Evolutionary conservation across 1,140 invertebrate species (phyloP), one percentile per base, ranked within the genome.

Genomic region (Theocolax elegans): DNA sequence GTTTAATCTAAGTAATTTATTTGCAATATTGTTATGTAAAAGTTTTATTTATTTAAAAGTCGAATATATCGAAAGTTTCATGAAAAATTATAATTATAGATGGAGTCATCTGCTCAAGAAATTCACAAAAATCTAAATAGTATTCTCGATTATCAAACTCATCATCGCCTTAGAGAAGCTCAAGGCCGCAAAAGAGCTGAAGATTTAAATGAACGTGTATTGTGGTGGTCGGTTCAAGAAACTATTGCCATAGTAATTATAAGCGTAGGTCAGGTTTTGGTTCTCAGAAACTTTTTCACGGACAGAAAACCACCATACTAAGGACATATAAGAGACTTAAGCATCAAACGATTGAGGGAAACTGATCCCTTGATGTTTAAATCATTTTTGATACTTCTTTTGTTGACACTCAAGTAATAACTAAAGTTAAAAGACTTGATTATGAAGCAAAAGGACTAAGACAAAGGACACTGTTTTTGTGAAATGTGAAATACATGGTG

Each of bases 251-350:
- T 99, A 73, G 81, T 99, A 1, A 74, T 93, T 44, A 94, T 97
- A 42, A 91, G 92, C 19, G 87, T 99, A 64, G 91, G 91, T 12
- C 97, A 99, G 88, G 96, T 99, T 19, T 90, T 95, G 76, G 88
- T 98, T 60, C 86, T 99, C 10, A 95, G 95, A 80, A 97, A 95
- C 80, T 98, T 99, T 87, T 99, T 99, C 83, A 92, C 94, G 64
- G 97, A 98, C 76, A 91, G 93, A 76, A 92, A 90, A 76, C 87
- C 90, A 15, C 23, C 59, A 21, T 70, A 70, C 23, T 71, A 67
- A 42, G 8, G n/a, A 17, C 12, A 56, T 7, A 35, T 25, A 35
- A 17, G n/a, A 10, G 6, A 38, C 42, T 35, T 19, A 42, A n/a
- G 15, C 38, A 35, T 25, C 25, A 59, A 31, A 40, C 15, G 1